These are phyloP conservation scores for Channa argus DNA, from an alignment of 2,113 vertebrate genomes.

Conservation along the genomic window DNA sequence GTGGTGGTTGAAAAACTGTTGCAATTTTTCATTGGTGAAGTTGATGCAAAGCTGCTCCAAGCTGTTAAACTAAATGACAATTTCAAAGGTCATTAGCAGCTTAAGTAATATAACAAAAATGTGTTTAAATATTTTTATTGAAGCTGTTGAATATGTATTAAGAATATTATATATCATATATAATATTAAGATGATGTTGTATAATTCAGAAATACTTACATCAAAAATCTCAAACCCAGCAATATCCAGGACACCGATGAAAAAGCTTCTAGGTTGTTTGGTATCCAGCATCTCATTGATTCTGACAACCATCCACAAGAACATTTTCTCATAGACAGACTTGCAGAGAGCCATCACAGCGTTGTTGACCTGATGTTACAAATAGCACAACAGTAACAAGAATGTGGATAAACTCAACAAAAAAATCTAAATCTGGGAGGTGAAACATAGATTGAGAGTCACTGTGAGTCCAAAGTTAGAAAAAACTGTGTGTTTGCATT, in stretches of 20 bases:
- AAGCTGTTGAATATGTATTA: too few relatives aligned
- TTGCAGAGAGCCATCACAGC: slow-evolving; percentile 79
- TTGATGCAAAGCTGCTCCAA: slow-evolving; percentile 92
- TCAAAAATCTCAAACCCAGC: slow-evolving; percentile 87
- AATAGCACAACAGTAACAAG: background rate
- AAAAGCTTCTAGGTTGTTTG: slow-evolving; percentile 79
- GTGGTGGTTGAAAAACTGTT: slow-evolving; percentile 92
- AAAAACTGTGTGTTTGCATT: background rate
- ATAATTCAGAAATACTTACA: slow-evolving; percentile 55
- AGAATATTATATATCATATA: too few relatives aligned
- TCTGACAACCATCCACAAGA: slow-evolving; percentile 83
- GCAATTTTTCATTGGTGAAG: slow-evolving; percentile 92
- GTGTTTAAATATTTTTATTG: too few relatives aligned
- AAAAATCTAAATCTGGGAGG: background rate
- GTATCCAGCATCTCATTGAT: slow-evolving; percentile 84
- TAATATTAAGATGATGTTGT: too few relatives aligned
- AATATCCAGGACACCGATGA: slow-evolving; percentile 85
- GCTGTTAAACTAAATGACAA: slow-evolving; percentile 78
- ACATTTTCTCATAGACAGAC: slow-evolving; percentile 86
- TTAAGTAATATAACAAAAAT: background rate
- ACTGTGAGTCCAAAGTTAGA: too few relatives aligned
- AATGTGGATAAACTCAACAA: background rate
- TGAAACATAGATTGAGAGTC: too few relatives aligned
- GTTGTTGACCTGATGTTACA: slow-evolving; percentile 76
- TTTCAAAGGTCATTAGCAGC: background rate